Conservation (phyloP, 2,113 vertebrate species). For the Platycercus adscitus region DNA sequence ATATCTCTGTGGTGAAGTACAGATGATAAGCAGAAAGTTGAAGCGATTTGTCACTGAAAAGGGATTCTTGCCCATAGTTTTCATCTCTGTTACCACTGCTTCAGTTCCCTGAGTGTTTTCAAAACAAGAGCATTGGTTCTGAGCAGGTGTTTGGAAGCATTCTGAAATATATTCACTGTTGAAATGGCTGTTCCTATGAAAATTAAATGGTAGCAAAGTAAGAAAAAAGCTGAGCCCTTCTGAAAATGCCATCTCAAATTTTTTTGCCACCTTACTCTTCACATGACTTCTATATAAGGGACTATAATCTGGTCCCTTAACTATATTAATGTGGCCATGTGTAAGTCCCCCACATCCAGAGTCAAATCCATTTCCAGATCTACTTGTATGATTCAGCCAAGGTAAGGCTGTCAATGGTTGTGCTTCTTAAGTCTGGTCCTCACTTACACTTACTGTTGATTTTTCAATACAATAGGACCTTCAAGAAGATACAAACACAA, state of each 20-base stretch:
- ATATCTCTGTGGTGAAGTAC: not conserved
- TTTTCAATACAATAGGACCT: not conserved
- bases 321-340: not conserved
- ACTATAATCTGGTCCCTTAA: not conserved
- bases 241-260: not conserved
- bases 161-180: not conserved
- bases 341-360: not conserved
- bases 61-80: not conserved
- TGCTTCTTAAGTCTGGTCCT: not conserved
- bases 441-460: not conserved
- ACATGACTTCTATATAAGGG: not conserved
- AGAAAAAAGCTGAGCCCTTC: not conserved
- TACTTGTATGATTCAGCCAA: not conserved
- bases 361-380: not conserved
- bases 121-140: not conserved
- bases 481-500: not conserved
- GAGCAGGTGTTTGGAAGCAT: not conserved
- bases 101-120: not conserved
- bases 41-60: not conserved
- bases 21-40: not conserved
- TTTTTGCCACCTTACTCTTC: not conserved
- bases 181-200: not conserved
- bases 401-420: not conserved
- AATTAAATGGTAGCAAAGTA: not conserved
- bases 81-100: not conserved